Evolutionary conservation across 2,888 invertebrate genomes (phyloP).

Genomic region (Thalpophila matura): DNA sequence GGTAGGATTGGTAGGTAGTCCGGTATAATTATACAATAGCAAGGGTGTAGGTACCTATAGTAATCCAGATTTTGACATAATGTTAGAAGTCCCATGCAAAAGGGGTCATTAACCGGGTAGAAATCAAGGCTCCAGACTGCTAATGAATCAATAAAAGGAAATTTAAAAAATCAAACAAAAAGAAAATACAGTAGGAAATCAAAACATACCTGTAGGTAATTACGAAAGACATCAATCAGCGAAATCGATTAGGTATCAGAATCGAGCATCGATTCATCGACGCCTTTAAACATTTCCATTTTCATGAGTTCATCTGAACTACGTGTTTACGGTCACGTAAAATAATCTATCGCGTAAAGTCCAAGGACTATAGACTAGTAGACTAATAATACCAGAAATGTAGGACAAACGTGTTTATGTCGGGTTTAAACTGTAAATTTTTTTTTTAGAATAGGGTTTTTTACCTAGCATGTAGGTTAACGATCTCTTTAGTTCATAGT

Average conservation of each 20-base stretch:
- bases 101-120: too few relatives aligned
- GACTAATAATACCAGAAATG: constrained; percentile 29
- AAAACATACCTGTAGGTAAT: too few relatives aligned
- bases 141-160: too few relatives aligned
- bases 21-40: too few relatives aligned
- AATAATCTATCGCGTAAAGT: constrained; percentile 22
- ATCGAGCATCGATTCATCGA: not conserved
- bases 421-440: constrained; percentile 9
- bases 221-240: not conserved
- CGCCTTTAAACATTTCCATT: not conserved
- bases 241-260: not conserved
- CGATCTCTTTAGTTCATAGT: constrained; percentile 9
- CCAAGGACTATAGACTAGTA: constrained; percentile 18
- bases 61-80: too few relatives aligned
- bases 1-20: too few relatives aligned
- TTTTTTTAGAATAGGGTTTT: not conserved
- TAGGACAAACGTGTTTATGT: constrained; percentile 29
- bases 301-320: constrained; percentile 9
- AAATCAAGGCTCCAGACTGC: too few relatives aligned
- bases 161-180: too few relatives aligned
- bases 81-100: too few relatives aligned
- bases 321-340: constrained; percentile 2
- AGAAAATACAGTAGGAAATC: not conserved
- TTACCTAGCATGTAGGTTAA: constrained; percentile 30
- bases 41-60: too few relatives aligned